Percentiles rank a stretch among this genome's conserved stretches.
These are phyloP conservation scores for Laterallus jamaicensis DNA, from an alignment of 2,113 vertebrate genomes.

Conservation along the genomic window DNA sequence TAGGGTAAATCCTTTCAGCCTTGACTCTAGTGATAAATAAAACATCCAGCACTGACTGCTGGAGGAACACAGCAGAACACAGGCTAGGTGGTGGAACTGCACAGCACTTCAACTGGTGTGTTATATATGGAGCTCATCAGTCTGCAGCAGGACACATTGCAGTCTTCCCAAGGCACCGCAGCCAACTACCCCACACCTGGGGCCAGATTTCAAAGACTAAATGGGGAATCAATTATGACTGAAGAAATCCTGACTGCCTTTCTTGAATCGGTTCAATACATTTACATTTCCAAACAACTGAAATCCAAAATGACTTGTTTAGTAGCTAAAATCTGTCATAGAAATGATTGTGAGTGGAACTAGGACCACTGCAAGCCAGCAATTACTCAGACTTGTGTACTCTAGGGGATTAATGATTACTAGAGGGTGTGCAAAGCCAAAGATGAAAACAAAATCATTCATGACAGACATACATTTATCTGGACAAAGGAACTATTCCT, in stretches of 20 bases:
- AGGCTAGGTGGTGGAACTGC: neutral
- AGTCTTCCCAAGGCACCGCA: neutral
- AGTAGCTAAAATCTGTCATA: neutral
- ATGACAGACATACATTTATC: neutral
- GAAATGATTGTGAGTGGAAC: constrained; percentile 1
- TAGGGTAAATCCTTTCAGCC: neutral
- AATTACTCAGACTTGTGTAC: neutral
- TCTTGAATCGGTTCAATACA: neutral
- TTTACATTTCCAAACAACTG: constrained; percentile 4
- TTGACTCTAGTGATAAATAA: neutral
- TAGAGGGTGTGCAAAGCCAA: neutral
- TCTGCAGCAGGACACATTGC: neutral
- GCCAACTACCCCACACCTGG: neutral
- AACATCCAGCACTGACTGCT: neutral
- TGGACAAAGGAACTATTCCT: neutral
- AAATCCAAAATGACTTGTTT: neutral
- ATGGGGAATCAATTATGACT: neutral
- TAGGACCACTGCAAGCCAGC: neutral
- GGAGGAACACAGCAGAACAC: neutral
- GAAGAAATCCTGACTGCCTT: neutral
- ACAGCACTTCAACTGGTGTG: rapidly evolving
- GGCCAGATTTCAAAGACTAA: neutral
- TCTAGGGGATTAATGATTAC: neutral
- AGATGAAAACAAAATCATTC: neutral
- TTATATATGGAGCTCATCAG: neutral